Conservation (phyloP, 2,888 invertebrate genomes). For the Andricus quercusramuli region DNA sequence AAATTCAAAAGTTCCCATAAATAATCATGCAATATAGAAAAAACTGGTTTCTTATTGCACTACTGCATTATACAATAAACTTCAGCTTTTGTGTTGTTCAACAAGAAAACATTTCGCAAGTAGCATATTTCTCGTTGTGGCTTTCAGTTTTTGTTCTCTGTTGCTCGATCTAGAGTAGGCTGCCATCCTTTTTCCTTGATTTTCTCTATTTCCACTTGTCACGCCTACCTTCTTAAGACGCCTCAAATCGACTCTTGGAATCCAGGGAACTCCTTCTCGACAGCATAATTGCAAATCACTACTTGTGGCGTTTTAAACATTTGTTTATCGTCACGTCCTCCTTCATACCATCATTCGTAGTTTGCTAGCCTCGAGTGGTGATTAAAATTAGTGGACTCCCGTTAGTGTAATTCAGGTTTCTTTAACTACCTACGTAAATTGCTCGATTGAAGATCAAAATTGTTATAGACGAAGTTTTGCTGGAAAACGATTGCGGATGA, state of each 20-base stretch:
- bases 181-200: constrained; percentile 33
- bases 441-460: constrained; percentile 12
- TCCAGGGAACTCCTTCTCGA: constrained; percentile 32
- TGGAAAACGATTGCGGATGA: constrained; percentile 12
- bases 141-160: neutral
- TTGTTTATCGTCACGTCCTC: constrained; percentile 22
- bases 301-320: constrained; percentile 12
- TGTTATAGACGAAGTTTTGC: constrained; percentile 4
- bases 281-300: constrained; percentile 11
- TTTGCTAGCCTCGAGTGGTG: neutral
- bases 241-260: constrained; percentile 41
- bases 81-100: neutral
- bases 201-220: constrained; percentile 45
- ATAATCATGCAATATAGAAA: neutral
- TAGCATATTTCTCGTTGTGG: neutral
- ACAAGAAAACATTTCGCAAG: neutral
- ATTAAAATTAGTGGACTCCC: constrained; percentile 18
- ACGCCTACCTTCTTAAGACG: constrained; percentile 46
- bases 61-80: neutral
- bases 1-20: neutral
- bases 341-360: constrained; percentile 9
- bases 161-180: neutral
- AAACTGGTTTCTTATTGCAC: neutral
- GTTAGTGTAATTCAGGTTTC: constrained; percentile 12
- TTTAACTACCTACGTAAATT: constrained; percentile 6